These are phyloP conservation scores for Ellobium chinense DNA, from an alignment of 2,888 invertebrate genomes.

Conservation along the genomic window DNA sequence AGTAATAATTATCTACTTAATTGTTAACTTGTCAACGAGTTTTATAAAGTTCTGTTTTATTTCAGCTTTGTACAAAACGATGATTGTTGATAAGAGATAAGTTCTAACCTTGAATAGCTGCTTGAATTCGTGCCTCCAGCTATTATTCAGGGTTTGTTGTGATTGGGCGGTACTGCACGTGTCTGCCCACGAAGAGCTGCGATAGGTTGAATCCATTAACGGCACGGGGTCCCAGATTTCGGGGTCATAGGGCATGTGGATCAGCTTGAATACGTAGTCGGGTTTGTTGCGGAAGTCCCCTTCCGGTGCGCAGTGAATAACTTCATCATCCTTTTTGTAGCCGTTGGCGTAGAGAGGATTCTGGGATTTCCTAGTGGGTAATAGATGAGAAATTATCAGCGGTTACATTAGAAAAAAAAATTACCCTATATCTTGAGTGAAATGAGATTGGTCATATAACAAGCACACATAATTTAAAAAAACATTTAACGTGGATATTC, in stretches of 20 bases:
- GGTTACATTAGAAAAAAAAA: too few relatives aligned
- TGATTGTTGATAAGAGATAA: too few relatives aligned
- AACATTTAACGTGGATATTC: too few relatives aligned
- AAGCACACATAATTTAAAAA: too few relatives aligned
- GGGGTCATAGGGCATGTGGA: constrained; percentile 43
- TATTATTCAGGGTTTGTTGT: neutral
- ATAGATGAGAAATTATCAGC: neutral
- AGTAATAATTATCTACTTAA: too few relatives aligned
- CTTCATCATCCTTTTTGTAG: constrained; percentile 21
- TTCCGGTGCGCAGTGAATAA: constrained; percentile 63
- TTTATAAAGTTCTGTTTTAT: neutral
- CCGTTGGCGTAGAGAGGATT: constrained; percentile 7
- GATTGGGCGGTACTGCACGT: neutral
- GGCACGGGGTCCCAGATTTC: constrained; percentile 46
- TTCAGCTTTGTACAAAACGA: too few relatives aligned
- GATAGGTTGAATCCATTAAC: neutral
- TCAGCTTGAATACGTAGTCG: constrained; percentile 64
- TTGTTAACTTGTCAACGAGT: neutral
- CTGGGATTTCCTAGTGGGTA: constrained; percentile 13
- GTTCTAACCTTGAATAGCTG: constrained; percentile 37
- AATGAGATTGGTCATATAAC: neutral
- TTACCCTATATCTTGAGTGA: neutral
- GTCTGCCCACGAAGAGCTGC: neutral
- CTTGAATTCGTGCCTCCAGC: constrained; percentile 36
- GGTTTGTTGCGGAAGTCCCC: constrained; percentile 70